These are phyloP conservation scores for Scaptodrosophila lebanonensis DNA, from an alignment of 1,140 invertebrate genomes.

Conservation along the genomic window DNA sequence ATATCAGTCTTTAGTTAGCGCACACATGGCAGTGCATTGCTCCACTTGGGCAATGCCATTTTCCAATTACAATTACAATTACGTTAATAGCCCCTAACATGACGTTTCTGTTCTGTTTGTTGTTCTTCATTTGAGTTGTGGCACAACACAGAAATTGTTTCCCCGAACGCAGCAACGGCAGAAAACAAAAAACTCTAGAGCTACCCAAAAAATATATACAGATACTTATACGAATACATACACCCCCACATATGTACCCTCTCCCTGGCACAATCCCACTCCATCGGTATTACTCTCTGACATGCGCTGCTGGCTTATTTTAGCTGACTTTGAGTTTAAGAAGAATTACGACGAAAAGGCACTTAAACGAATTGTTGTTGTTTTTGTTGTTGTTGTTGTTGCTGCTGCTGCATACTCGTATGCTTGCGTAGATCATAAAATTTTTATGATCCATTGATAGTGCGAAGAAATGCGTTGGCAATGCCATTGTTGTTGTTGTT, in stretches of 20 bases:
- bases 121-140: slow-evolving; percentile 42
- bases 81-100: slow-evolving; percentile 70
- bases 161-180: slow-evolving; percentile 45
- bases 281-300: slow-evolving; percentile 43
- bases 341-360: slow-evolving; percentile 64
- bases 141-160: slow-evolving; percentile 51
- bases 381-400: slow-evolving; percentile 40
- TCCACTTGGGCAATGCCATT: slow-evolving; percentile 51
- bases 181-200: slow-evolving; percentile 10
- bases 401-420: slow-evolving; percentile 41
- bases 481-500: too few species aligned
- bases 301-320: slow-evolving; percentile 58
- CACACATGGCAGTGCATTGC: slow-evolving; percentile 27
- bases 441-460: slow-evolving; percentile 75
- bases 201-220: slow-evolving; percentile 1
- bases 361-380: slow-evolving; percentile 64
- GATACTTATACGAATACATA: background rate
- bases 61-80: slow-evolving; percentile 72
- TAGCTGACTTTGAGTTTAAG: slow-evolving; percentile 67
- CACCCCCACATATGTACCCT: slow-evolving; percentile 20
- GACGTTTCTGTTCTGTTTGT: slow-evolving; percentile 68
- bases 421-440: slow-evolving; percentile 56
- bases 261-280: too few species aligned
- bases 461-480: slow-evolving; percentile 49
- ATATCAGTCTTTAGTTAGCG: too few species aligned